Evolutionary conservation across 1,140 invertebrate genomes (phyloP).

Genomic region (Cotesia chilonis): DNA sequence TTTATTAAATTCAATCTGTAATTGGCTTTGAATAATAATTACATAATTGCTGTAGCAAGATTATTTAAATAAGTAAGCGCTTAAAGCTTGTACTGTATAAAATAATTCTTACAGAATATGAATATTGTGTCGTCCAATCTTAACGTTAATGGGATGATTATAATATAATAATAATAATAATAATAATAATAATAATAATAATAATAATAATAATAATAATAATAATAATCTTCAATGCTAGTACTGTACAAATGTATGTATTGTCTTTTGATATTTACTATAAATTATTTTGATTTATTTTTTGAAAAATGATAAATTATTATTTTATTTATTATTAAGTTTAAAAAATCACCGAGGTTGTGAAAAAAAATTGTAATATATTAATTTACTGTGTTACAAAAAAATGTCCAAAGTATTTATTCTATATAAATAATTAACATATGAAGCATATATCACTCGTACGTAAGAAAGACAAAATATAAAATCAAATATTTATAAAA

Average conservation of each 20-base stretch:
- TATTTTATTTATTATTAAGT: not conserved
- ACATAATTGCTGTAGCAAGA: too few species aligned
- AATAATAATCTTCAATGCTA: not conserved
- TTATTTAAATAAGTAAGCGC: too few species aligned
- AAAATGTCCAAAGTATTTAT: not conserved
- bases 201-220: conserved; percentile 28
- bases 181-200: conserved; percentile 24
- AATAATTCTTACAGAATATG: not conserved
- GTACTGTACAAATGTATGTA: conserved; percentile 12
- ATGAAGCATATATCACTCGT: not conserved
- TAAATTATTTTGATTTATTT: not conserved
- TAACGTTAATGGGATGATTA: conserved; percentile 1
- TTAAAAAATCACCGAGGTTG: not conserved
- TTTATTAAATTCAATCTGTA: too few species aligned
- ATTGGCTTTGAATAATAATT: too few species aligned
- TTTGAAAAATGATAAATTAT: not conserved
- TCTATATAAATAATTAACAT: not conserved
- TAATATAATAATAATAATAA: conserved; percentile 37
- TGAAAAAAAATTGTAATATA: conserved; percentile 10
- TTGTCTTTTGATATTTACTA: conserved; percentile 6
- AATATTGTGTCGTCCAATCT: conserved; percentile 2
- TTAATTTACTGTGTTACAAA: conserved; percentile 4
- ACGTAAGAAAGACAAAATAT: conserved; percentile 4
- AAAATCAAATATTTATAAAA: not conserved
- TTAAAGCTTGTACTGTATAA: too few species aligned